Base-by-base conservation (phyloP, 1,140 invertebrate species). In the Pteromalus puparum region DNA sequence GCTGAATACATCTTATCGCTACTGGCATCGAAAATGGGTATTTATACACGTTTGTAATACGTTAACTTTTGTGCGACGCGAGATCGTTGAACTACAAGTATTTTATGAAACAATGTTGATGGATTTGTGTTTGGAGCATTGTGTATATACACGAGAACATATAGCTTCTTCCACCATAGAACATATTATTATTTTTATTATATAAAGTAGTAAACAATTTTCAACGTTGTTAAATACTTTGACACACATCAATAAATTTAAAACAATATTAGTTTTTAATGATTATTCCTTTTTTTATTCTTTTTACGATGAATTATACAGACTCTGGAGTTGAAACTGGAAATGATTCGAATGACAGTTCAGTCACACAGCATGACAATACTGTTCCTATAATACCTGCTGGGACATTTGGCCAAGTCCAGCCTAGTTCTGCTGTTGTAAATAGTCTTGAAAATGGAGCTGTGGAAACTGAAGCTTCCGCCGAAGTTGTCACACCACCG, bases 311-410 rank as follows among this genome's bases (percentile, higher is more conserved):
- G 91, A 90, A 91, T 42, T 91, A 91, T 91, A 12, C 13, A 68
- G 95, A 95, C 90, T 95, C 95, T 13, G 95, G 95, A 79, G 95
- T 95, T 3, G 95, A 95, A 85, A 95, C 95, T 61, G 94, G 94
- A 77, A 95, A 95, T 88, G 95, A 95, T 88, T 95, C 95, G 89
- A 95, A 95, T 90, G 93, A 95, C 90, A 94, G 94, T 93, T 93
- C 93, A 88, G 87, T 91, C 85, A 61, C 80, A 38, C 87, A 87
- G n/a, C 77, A 86, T 38, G 82, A 87, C 42, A 85, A 85, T 82
- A 21, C 81, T 77, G 26, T 34, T 24, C 34, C 46, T 15, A 68
- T 85, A 61, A 6, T 61, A 61, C 53, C 30, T 30, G 70, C 26
- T 74, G 78, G 67, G 9, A 74, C 34, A 67, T 77, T 26, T 67